phyloP scores from a whole-genome alignment of 2,797 vertebrate species.

The Eospalax fontanierii region DNA sequence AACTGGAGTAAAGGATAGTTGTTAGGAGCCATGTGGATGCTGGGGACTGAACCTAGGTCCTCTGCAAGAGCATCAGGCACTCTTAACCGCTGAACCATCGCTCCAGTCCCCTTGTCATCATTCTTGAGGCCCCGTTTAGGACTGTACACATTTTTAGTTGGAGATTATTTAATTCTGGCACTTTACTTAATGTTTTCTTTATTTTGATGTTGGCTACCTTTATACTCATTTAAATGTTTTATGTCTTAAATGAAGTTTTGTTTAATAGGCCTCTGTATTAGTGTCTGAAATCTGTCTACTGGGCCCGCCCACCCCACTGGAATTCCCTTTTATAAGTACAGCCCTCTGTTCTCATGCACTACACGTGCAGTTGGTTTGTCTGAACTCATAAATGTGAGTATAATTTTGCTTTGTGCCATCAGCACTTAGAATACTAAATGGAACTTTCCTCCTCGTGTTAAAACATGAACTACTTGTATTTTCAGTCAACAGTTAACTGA shows the following conservation, averaged over 20 bases:
- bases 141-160: background rate
- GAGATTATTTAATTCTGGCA: background rate
- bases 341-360: background rate
- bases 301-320: background rate
- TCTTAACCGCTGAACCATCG: too few relatives aligned
- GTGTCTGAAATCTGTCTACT: background rate
- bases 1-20: too few relatives aligned
- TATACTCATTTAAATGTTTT: background rate
- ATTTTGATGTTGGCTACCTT: too few relatives aligned
- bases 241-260: background rate
- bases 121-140: slow-evolving; percentile 4
- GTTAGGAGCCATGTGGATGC: too few relatives aligned
- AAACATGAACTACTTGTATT: background rate
- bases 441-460: background rate
- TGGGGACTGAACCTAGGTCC: too few relatives aligned
- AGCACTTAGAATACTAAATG: background rate
- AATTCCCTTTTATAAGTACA: background rate
- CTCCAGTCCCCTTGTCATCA: background rate
- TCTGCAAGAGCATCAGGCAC: too few relatives aligned
- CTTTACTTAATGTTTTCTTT: background rate
- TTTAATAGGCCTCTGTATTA: background rate
- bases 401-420: background rate
- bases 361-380: background rate
- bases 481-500: background rate
- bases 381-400: background rate